Evolutionary conservation across 2,113 vertebrate genomes (phyloP), one percentile per base, ranked within the genome.

Genomic region (Microcebus griseorufus): DNA sequence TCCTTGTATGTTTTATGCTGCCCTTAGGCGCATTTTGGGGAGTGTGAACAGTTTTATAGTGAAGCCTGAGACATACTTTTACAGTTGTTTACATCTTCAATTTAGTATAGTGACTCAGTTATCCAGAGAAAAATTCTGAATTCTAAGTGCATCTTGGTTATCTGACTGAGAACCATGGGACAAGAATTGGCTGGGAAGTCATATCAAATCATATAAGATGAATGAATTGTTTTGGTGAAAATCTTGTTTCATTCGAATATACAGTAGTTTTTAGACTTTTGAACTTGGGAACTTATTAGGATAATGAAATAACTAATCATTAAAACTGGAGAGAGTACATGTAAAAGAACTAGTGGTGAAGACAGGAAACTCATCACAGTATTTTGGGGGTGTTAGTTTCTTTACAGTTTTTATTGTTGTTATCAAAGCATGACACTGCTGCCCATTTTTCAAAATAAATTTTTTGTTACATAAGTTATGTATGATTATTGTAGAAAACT

Each of bases 361-460:
- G 25, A 83, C 0, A 64, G 55, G 11, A 79, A 45, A 79, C 9
- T 58, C 76, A 2, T 78, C 6, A 1, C 9, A 65, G 16, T 89
- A 29, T 72, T 58, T 39, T 42, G n/a, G 39, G 37, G 16, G 25
- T 78, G 25, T 22, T 85, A 9, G 51, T 87, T 97, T 79, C 82
- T 11, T 88, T 69, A 13, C 0, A 32, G 5, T 53, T 85, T 97
- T 70, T 64, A 22, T 69, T 93, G 5, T 51, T 79, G 9, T 65
- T 81, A 23, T 65, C 34, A 95, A 90, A 86, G 6, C n/a, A 85
- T 72, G 94, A 70, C 27, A 67, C 9, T 85, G 9, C 32, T 78
- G 79, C 25, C 70, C 32, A 84, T 60, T 78, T 93, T 96, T 84
- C 42, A 96, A 76, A 87, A 69, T 45, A 92, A 27, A 37, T 45